A percentile compares a stretch with the other conserved stretches of the same genome.
phyloP scores from a whole-genome alignment of 2,888 invertebrate species.

The Sympetrum striolatum region DNA sequence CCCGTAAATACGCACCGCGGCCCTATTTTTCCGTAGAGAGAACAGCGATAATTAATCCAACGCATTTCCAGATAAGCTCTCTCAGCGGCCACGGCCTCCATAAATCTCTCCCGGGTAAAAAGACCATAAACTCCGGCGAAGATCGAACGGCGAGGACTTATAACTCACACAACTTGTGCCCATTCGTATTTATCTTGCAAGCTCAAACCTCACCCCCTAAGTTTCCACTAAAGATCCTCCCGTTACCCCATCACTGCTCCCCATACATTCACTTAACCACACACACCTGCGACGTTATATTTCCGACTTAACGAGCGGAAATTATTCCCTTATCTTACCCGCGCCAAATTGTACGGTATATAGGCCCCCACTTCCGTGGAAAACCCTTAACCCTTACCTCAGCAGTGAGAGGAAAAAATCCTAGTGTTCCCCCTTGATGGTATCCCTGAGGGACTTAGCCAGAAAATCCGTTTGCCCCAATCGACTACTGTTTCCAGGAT shows the following conservation, averaged over 20 bases:
- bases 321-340: neutral
- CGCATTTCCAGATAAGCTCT: too few relatives aligned
- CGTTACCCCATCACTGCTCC: neutral
- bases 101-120: too few relatives aligned
- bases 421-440: neutral
- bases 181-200: neutral
- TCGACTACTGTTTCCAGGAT: too few relatives aligned
- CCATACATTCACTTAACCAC: neutral
- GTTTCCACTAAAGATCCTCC: neutral
- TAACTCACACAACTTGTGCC: neutral
- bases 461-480: neutral
- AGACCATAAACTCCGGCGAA: neutral
- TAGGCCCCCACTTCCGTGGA: neutral
- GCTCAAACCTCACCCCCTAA: neutral
- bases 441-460: constrained; percentile 4
- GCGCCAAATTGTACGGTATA: neutral
- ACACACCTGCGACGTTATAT: neutral
- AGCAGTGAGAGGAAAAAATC: neutral
- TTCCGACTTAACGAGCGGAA: neutral
- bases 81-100: too few relatives aligned
- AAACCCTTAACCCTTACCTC: neutral
- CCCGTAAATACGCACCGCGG: too few relatives aligned
- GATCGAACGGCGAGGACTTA: neutral
- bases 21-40: too few relatives aligned
- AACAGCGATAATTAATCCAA: too few relatives aligned